Conservation (phyloP, 2,113 vertebrate species). For the Callorhinus ursinus region DNA sequence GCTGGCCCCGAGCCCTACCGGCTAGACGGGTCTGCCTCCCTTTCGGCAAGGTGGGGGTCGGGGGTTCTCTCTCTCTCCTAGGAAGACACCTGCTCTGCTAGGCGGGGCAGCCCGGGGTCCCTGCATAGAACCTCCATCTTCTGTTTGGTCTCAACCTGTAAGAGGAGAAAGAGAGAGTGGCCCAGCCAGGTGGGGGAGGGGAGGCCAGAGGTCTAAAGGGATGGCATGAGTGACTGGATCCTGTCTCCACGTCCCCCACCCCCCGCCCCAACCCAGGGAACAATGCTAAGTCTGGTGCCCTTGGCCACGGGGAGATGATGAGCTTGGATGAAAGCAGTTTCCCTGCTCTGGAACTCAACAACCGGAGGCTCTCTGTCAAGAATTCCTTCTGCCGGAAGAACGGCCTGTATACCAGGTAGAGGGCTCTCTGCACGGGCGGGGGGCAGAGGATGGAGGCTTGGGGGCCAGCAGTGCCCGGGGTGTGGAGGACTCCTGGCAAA, state of each 20-base stretch:
- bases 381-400: conserved; percentile 99
- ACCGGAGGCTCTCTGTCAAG: conserved; percentile 96
- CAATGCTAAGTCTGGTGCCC: conserved; percentile 91
- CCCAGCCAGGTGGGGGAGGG: not conserved
- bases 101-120: not conserved
- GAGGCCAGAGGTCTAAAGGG: not conserved
- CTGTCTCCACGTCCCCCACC: not conserved
- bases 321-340: conserved; percentile 97
- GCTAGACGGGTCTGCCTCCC: not conserved
- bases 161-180: too few species aligned
- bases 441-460: accelerated
- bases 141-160: not conserved
- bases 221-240: not conserved
- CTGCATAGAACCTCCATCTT: not conserved
- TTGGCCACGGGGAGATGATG: conserved; percentile 96
- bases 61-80: not conserved
- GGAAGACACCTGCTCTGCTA: not conserved
- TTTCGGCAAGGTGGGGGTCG: not conserved
- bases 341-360: conserved; percentile 97
- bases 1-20: accelerated
- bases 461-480: not conserved
- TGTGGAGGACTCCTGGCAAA: not conserved
- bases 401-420: conserved; percentile 96
- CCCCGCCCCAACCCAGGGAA: conserved; percentile 86
- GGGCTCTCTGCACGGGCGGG: accelerated